Percentiles rank a stretch among this genome's conserved stretches.
Evolutionary conservation across 1,140 invertebrate species (phyloP).

Genomic region (Nomia melanderi): DNA sequence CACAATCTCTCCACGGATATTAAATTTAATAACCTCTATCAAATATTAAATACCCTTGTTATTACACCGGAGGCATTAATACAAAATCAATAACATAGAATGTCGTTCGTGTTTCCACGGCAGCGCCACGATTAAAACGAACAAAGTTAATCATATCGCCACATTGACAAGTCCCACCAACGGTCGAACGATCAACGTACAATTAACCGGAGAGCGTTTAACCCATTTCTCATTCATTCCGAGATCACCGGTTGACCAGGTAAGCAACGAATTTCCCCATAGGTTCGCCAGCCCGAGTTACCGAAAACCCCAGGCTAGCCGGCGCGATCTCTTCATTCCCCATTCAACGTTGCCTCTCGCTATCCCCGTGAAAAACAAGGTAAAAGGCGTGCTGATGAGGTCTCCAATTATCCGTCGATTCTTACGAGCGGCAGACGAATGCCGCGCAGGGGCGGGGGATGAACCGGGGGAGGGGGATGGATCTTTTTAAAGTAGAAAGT

Average conservation of each 20-base stretch:
- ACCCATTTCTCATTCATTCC: neutral
- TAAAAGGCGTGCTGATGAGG: constrained; percentile 27
- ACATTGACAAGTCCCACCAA: too few relatives aligned
- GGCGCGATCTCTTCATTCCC: neutral
- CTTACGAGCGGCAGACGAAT: neutral
- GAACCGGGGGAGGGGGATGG: too few relatives aligned
- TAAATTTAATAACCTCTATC: too few relatives aligned
- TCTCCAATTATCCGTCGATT: constrained; percentile 37
- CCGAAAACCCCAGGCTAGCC: neutral
- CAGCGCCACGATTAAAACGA: too few relatives aligned
- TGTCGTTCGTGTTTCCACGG: too few relatives aligned
- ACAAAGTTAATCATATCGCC: too few relatives aligned
- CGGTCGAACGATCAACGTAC: too few relatives aligned
- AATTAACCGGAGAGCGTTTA: neutral
- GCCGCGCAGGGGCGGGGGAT: too few relatives aligned
- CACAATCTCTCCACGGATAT: too few relatives aligned
- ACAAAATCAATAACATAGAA: too few relatives aligned
- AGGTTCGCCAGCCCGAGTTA: neutral
- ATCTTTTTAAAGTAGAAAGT: constrained; percentile 43
- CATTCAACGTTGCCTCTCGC: neutral
- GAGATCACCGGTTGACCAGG: neutral
- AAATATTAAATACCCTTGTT: too few relatives aligned
- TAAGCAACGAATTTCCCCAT: neutral
- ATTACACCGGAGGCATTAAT: too few relatives aligned
- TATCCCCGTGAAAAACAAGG: neutral